A percentile compares a stretch with the other conserved stretches of the same genome.
phyloP scores from a whole-genome alignment of 2,888 invertebrate species.

The Pyrrhia umbra region DNA sequence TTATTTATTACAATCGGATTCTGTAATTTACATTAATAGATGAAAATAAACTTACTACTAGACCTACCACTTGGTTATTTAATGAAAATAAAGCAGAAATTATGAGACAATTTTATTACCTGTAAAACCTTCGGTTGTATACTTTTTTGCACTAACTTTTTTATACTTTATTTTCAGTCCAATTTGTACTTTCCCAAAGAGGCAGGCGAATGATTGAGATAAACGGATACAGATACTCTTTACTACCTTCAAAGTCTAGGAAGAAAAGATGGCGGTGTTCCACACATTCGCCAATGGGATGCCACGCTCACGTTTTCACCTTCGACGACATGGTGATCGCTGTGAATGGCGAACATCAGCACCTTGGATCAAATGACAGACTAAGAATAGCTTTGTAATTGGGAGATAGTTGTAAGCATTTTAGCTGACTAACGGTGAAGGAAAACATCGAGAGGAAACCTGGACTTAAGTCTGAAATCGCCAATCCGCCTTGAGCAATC shows the following conservation, averaged over 20 bases:
- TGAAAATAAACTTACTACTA: too few relatives aligned
- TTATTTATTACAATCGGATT: too few relatives aligned
- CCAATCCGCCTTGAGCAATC: too few relatives aligned
- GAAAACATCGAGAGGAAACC: too few relatives aligned
- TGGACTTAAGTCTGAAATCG: too few relatives aligned
- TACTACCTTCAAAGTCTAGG: constrained; percentile 23
- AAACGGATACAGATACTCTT: constrained; percentile 68
- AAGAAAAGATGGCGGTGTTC: constrained; percentile 69
- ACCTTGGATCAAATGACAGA: constrained; percentile 11
- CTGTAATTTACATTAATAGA: too few relatives aligned
- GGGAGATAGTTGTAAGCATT: too few relatives aligned
- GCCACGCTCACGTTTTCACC: constrained; percentile 66
- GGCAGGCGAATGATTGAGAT: constrained; percentile 69
- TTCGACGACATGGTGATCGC: constrained; percentile 39
- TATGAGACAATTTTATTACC: too few relatives aligned
- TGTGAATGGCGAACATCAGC: constrained; percentile 35
- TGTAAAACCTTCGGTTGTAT: neutral
- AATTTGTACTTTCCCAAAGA: constrained; percentile 64
- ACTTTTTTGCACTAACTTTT: neutral
- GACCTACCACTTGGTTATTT: too few relatives aligned
- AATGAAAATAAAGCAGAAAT: too few relatives aligned
- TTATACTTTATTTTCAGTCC: constrained; percentile 57
- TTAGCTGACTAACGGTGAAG: too few relatives aligned
- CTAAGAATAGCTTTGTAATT: too few relatives aligned
- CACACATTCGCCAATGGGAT: constrained; percentile 65